phyloP scores from a whole-genome alignment of 2,888 invertebrate genomes.

The Xylocampa areola region DNA sequence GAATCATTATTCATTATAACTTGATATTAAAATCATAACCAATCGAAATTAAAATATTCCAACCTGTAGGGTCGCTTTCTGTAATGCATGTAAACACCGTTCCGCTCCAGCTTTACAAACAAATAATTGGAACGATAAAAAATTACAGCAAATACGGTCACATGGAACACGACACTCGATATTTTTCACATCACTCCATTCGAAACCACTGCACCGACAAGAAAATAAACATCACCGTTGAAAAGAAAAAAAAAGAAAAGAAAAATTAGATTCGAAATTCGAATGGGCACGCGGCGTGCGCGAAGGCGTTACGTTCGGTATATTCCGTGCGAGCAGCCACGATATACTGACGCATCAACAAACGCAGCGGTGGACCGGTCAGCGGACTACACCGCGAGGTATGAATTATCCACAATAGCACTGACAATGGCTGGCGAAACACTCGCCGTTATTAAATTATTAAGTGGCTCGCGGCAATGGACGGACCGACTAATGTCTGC shows the following conservation, averaged over 20 bases:
- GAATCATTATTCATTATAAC: too few species aligned
- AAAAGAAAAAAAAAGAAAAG: constrained; percentile 56
- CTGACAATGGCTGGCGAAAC: constrained; percentile 72
- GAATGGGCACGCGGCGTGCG: constrained; percentile 62
- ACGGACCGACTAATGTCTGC: constrained; percentile 51
- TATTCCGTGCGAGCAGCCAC: constrained; percentile 76
- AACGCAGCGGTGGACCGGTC: constrained; percentile 72
- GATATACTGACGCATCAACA: constrained; percentile 80
- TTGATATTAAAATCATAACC: too few species aligned
- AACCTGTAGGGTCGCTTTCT: constrained; percentile 88
- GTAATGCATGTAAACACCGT: constrained; percentile 88
- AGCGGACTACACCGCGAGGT: constrained; percentile 68
- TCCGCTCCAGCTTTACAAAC: constrained; percentile 87
- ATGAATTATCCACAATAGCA: constrained; percentile 77
- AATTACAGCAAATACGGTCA: constrained; percentile 66
- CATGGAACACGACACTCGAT: constrained; percentile 58
- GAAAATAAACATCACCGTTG: constrained; percentile 53
- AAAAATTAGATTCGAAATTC: constrained; percentile 56
- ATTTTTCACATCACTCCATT: constrained; percentile 66
- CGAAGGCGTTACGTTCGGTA: constrained; percentile 56
- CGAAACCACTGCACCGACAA: constrained; percentile 42
- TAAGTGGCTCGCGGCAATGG: constrained; percentile 68
- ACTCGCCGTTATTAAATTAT: constrained; percentile 80
- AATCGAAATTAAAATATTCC: constrained; percentile 48
- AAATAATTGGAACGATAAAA: constrained; percentile 69